These are phyloP conservation scores for Clunio marinus DNA, from an alignment of 2,888 invertebrate species.

Conservation along the genomic window DNA sequence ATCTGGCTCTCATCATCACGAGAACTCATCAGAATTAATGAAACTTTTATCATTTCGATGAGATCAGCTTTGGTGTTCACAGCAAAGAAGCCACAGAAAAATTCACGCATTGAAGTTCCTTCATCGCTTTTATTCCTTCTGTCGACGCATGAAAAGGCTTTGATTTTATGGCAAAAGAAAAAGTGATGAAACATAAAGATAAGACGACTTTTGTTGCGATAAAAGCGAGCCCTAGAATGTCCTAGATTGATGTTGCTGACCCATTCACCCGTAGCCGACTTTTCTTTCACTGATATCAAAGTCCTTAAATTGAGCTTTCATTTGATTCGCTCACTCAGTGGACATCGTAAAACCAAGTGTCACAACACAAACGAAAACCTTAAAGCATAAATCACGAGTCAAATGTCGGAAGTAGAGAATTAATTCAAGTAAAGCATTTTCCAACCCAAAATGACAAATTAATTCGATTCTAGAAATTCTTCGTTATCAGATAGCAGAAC, in stretches of 20 bases:
- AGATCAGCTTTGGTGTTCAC: slow-evolving; percentile 27
- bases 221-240: no score
- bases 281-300: no score
- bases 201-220: no score
- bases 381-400: slow-evolving; percentile 22
- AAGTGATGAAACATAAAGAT: slow-evolving; percentile 31
- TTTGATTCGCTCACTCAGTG: no score
- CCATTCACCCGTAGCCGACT: no score
- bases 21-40: slow-evolving; percentile 32
- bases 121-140: slow-evolving; percentile 28
- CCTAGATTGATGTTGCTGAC: no score
- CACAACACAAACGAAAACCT: background rate
- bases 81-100: slow-evolving; percentile 11
- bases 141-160: slow-evolving; percentile 34
- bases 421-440: slow-evolving; percentile 2
- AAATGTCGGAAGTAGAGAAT: slow-evolving; percentile 18
- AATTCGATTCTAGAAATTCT: slow-evolving; percentile 28
- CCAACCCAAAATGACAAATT: slow-evolving; percentile 33
- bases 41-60: slow-evolving; percentile 27
- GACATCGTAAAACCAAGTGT: no score
- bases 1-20: background rate
- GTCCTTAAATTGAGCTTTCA: no score
- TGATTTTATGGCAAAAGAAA: background rate
- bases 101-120: slow-evolving; percentile 29
- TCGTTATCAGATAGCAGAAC: slow-evolving; percentile 10